Evolutionary conservation across 2,888 invertebrate genomes (phyloP).

Genomic region (Ypsolopha scabrella): DNA sequence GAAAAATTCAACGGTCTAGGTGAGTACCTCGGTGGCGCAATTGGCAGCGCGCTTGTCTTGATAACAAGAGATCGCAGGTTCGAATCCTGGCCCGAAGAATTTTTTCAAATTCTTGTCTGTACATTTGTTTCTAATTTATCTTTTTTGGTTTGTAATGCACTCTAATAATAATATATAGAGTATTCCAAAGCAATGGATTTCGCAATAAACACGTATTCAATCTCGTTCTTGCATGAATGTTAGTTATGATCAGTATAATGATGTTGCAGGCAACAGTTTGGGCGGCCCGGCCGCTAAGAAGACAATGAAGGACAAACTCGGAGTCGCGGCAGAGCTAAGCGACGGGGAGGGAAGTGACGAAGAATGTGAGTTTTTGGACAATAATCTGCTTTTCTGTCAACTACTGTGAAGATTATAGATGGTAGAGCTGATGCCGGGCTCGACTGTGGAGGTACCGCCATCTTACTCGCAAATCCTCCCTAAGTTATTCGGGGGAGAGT

Average conservation of each 20-base stretch:
- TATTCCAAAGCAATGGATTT: not conserved
- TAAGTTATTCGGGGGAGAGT: too few species aligned
- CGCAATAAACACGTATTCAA: not conserved
- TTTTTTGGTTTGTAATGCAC: not conserved
- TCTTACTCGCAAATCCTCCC: too few species aligned
- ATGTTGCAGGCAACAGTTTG: constrained; percentile 43
- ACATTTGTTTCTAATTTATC: not conserved
- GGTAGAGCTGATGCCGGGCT: too few species aligned
- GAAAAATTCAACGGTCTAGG: too few species aligned
- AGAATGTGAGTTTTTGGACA: constrained; percentile 43
- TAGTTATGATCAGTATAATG: too few species aligned
- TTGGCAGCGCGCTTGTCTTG: too few species aligned
- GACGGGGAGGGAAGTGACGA: constrained; percentile 75
- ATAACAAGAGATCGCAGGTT: not conserved
- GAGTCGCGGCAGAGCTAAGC: constrained; percentile 62
- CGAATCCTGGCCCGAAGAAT: not conserved
- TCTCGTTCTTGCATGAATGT: too few species aligned
- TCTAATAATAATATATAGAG: not conserved
- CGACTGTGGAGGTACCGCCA: too few species aligned
- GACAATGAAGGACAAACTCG: constrained; percentile 39
- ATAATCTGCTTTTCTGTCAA: constrained; percentile 7
- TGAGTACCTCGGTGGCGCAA: too few species aligned
- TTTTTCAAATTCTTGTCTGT: not conserved
- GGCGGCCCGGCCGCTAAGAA: constrained; percentile 35
- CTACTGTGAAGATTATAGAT: too few species aligned